Conservation (phyloP, 2,888 invertebrate genomes). For the Dasysyrphus tricinctus region DNA sequence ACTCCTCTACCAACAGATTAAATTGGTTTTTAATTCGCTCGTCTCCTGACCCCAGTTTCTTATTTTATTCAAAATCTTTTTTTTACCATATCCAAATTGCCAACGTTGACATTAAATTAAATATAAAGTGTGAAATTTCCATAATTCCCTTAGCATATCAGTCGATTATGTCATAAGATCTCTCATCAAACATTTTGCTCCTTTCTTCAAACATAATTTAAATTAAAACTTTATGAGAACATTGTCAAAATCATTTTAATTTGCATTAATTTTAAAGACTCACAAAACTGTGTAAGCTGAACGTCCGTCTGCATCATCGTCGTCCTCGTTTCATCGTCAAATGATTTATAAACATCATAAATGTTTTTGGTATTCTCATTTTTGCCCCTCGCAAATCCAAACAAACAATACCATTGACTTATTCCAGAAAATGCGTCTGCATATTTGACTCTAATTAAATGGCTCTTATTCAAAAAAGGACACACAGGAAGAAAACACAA, state of each 20-base stretch:
- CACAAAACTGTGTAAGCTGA: neutral
- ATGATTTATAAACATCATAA: constrained; percentile 22
- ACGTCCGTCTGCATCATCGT: neutral
- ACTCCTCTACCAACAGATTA: too few relatives aligned
- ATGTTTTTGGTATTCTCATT: constrained; percentile 1
- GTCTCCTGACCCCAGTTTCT: neutral
- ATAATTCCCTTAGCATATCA: neutral
- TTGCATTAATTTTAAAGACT: constrained; percentile 38
- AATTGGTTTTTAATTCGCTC: too few relatives aligned
- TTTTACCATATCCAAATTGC: neutral
- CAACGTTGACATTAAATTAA: constrained; percentile 1
- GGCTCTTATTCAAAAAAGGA: constrained; percentile 34
- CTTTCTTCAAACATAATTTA: constrained; percentile 28
- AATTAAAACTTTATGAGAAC: constrained; percentile 36
- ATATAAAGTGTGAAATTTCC: constrained; percentile 7
- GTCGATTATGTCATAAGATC: constrained; percentile 36
- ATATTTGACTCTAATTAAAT: constrained; percentile 71
- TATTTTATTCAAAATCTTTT: neutral
- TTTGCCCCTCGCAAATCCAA: neutral
- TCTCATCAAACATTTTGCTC: constrained; percentile 16
- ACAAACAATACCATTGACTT: constrained; percentile 21
- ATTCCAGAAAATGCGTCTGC: constrained; percentile 59
- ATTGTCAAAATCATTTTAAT: constrained; percentile 46
- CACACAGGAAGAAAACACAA: constrained; percentile 16
- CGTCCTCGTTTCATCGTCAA: neutral